phyloP scores from a whole-genome alignment of 2,797 vertebrate genomes.

The Malacoctenus gilli region DNA sequence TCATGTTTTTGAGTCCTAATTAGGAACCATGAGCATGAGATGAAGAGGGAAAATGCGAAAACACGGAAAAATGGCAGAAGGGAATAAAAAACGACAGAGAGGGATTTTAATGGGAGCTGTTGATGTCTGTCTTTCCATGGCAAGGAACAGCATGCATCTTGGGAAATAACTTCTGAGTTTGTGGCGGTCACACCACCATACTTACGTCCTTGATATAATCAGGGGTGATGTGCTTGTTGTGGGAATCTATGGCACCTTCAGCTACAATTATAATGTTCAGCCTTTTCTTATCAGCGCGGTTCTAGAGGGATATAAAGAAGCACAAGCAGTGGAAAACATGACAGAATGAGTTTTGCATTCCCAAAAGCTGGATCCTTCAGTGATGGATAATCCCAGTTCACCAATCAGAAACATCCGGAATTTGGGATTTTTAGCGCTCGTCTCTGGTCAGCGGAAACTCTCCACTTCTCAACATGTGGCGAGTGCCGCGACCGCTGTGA shows the following conservation, averaged over 20 bases:
- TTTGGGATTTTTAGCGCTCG: background rate
- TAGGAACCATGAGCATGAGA: background rate
- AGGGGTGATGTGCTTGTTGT: conserved; percentile 90
- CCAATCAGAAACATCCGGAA: no score
- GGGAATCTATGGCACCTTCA: conserved; percentile 93
- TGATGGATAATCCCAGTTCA: conserved; percentile 5
- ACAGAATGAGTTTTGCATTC: conserved; percentile 54
- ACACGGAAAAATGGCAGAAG: background rate
- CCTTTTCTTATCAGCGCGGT: conserved; percentile 94
- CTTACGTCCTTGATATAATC: conserved; percentile 94
- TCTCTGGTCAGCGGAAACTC: background rate
- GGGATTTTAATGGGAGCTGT: no score
- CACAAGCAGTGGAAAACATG: conserved; percentile 35
- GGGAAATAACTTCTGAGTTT: no score
- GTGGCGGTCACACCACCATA: conserved; percentile 36
- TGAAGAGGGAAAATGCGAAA: conserved; percentile 5
- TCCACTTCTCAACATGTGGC: conserved; percentile 14
- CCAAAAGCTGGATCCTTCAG: conserved; percentile 42
- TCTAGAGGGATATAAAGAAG: conserved; percentile 76
- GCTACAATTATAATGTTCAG: conserved; percentile 98
- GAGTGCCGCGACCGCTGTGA: background rate
- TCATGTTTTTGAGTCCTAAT: conserved; percentile 24
- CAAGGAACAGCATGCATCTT: no score
- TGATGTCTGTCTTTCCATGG: no score
- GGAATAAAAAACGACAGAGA: background rate